phyloP scores from a whole-genome alignment of 2,888 invertebrate genomes.

The Gryllus longicercus region DNA sequence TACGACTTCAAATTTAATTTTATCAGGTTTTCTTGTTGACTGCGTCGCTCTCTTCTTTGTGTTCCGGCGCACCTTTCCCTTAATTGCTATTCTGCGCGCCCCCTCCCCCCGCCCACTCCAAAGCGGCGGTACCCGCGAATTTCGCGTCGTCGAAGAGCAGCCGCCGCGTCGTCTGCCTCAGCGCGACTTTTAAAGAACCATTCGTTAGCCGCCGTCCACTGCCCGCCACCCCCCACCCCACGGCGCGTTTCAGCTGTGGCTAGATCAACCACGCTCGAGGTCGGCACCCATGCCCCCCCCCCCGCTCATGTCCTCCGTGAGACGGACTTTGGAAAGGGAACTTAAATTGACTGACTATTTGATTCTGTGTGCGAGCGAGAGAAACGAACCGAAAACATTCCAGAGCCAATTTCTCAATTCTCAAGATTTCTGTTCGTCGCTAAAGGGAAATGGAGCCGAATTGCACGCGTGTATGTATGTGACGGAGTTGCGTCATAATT shows the following conservation, averaged over 20 bases:
- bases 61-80: neutral
- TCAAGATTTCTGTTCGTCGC: no score
- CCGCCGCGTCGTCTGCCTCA: neutral
- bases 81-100: neutral
- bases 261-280: neutral
- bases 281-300: no score
- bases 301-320: no score
- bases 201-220: neutral
- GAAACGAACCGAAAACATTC: no score
- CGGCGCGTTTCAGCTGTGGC: neutral
- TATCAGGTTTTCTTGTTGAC: conserved; percentile 17
- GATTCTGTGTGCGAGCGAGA: no score
- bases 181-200: conserved; percentile 7
- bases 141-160: neutral
- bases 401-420: no score
- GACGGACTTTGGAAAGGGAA: no score
- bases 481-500: no score
- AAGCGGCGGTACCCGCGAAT: neutral
- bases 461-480: no score
- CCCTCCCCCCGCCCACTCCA: neutral
- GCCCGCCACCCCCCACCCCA: neutral
- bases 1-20: neutral
- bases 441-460: no score
- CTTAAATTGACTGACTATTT: no score
- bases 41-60: neutral